Evolutionary conservation across 2,797 vertebrate species (phyloP).

Genomic region (Sciurus carolinensis): DNA sequence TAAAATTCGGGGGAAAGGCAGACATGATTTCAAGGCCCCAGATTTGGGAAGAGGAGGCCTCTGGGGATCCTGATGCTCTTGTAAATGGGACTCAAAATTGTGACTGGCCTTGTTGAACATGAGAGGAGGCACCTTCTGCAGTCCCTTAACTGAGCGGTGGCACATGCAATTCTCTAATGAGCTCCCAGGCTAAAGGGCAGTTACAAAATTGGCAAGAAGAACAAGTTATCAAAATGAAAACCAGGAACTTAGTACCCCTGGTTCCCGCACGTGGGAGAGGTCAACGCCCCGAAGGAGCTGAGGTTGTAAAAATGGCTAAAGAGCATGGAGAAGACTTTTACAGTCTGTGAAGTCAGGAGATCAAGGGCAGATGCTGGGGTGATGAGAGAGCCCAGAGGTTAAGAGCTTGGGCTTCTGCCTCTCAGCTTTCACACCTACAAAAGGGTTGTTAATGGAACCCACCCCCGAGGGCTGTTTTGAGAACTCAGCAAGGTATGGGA

Average conservation of each 20-base stretch:
- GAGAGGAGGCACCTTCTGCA: neutral
- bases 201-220: neutral
- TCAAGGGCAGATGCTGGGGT: neutral
- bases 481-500: neutral
- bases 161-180: neutral
- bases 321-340: neutral
- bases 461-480: neutral
- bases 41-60: slow-evolving; percentile 3
- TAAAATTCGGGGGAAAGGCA: slow-evolving; percentile 53
- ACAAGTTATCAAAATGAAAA: neutral
- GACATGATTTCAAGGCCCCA: neutral
- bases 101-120: neutral
- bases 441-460: neutral
- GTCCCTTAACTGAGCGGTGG: neutral
- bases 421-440: neutral
- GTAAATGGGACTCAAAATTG: neutral
- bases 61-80: neutral
- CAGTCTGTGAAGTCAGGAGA: neutral
- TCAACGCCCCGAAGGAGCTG: neutral
- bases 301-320: neutral
- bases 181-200: neutral
- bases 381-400: neutral
- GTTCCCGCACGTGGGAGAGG: neutral
- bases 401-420: neutral
- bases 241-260: neutral